Percentiles rank a stretch among this genome's conserved stretches.
These are phyloP conservation scores for Thalassarche chlororhynchos DNA, from an alignment of 2,113 vertebrate species.

Conservation along the genomic window DNA sequence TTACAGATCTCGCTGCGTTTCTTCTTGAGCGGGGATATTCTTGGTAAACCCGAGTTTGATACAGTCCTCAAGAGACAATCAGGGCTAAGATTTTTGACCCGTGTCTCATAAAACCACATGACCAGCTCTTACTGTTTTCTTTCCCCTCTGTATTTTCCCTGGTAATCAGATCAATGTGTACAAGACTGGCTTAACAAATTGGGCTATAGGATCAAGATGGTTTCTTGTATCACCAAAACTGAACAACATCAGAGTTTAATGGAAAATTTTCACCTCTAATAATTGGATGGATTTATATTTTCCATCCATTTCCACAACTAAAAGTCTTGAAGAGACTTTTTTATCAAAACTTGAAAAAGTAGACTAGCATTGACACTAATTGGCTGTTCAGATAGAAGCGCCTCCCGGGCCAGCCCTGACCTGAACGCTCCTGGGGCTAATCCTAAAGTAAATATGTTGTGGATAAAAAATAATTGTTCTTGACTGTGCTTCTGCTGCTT, in stretches of 20 bases:
- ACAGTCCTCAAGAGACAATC: not conserved
- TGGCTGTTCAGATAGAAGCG: not conserved
- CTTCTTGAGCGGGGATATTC: not conserved
- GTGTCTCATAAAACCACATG: not conserved
- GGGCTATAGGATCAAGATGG: not conserved
- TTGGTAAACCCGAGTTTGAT: not conserved
- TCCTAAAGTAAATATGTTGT: not conserved
- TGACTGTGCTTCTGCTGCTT: not conserved
- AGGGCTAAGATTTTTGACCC: not conserved
- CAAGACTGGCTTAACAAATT: conserved; percentile 20
- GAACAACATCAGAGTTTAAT: not conserved
- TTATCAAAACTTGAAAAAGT: not conserved
- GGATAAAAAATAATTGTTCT: not conserved
- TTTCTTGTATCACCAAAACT: not conserved
- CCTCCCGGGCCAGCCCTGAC: not conserved
- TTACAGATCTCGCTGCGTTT: not conserved
- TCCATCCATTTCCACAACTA: not conserved
- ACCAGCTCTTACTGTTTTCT: not conserved
- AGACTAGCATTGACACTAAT: not conserved
- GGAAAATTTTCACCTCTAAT: conserved; percentile 26
- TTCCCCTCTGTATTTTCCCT: conserved; percentile 8
- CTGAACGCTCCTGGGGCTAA: not conserved
- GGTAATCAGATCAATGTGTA: conserved; percentile 22
- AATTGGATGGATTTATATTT: not conserved
- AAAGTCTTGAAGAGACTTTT: not conserved